Conservation (phyloP, 2,113 vertebrate species). For the Elephas maximus region DNA sequence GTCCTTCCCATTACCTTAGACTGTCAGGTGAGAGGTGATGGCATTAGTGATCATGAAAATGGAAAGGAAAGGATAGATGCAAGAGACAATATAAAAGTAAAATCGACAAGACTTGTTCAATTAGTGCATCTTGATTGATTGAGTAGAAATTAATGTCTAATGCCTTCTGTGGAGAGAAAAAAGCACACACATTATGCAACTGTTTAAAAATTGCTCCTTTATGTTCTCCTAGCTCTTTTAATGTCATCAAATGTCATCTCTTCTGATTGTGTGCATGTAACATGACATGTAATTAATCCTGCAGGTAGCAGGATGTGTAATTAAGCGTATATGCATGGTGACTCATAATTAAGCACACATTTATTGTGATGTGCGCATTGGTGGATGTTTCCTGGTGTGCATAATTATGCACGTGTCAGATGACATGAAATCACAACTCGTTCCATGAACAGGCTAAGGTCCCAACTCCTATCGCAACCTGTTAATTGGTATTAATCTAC, state of each 20-base stretch:
- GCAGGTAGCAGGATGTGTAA: slow-evolving; percentile 77
- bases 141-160: slow-evolving; percentile 77
- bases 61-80: slow-evolving; percentile 43
- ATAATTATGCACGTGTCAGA: slow-evolving; percentile 77
- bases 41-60: slow-evolving; percentile 55
- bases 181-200: slow-evolving; percentile 67
- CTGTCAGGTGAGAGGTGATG: slow-evolving; percentile 19
- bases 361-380: slow-evolving; percentile 69
- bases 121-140: slow-evolving; percentile 78
- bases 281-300: slow-evolving; percentile 78
- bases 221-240: slow-evolving; percentile 74
- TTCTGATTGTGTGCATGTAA: slow-evolving; percentile 79
- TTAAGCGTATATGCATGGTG: slow-evolving; percentile 76
- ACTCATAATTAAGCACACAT: slow-evolving; percentile 77
- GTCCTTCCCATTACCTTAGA: neutral
- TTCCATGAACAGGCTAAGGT: slow-evolving; percentile 70
- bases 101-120: slow-evolving; percentile 67
- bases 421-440: slow-evolving; percentile 73
- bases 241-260: slow-evolving; percentile 77
- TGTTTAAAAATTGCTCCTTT: slow-evolving; percentile 82
- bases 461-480: slow-evolving; percentile 55
- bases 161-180: slow-evolving; percentile 53
- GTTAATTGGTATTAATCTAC: slow-evolving; percentile 79
- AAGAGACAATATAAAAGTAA: slow-evolving; percentile 42
- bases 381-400: slow-evolving; percentile 66